Evolutionary conservation across 1,140 invertebrate species (phyloP), one percentile per base, ranked within the genome.

Genomic region (Mamestra configurata): DNA sequence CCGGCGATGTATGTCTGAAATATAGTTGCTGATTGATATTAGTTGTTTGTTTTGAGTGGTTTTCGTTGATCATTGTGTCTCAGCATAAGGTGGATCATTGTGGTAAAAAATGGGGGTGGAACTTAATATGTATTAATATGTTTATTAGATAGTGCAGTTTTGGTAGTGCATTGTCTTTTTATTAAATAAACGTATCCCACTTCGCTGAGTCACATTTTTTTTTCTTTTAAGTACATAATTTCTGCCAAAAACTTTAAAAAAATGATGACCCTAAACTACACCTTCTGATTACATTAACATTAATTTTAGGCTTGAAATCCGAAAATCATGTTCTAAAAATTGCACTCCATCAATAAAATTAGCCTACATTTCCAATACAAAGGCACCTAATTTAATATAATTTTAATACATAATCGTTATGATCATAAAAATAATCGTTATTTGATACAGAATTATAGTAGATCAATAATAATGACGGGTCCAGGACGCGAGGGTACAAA

Each of bases 391-490:
- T 68, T 68, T 68, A 15, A 46, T 71, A 71, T 18, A 71, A 53
- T 71, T 53, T 35, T 31, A 71, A 49, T 71, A 35, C 68, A 51
- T 53, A 51, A 71, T 71, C 57, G 57, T 71, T 77, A 77, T 49
- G 24, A 77, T 59, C 57, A 80, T 81, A 68, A 71, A 61, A 70
- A 77, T 81, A 76, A 80, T 81, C 64, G 51, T 77, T 31, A 24
- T 77, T 81, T 40, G 73, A 81, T 77, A 64, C 66, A 72, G 77
- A 71, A 81, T 81, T 71, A 81, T 77, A 77, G 37, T 27, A 27
- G 55, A 55, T 68, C 20, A 40, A 35, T 57, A 40, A 57, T 77
- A 77, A 68, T 77, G 22, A 72, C 53, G 40, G 11, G 43, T 71
- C 37, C 22, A 22, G 20, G 37, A 18, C 24, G 0, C 27, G 8